A percentile compares a stretch with the other conserved stretches of the same genome.
Conservation (phyloP, 2,113 vertebrate species). For the Dipodomys spectabilis region DNA sequence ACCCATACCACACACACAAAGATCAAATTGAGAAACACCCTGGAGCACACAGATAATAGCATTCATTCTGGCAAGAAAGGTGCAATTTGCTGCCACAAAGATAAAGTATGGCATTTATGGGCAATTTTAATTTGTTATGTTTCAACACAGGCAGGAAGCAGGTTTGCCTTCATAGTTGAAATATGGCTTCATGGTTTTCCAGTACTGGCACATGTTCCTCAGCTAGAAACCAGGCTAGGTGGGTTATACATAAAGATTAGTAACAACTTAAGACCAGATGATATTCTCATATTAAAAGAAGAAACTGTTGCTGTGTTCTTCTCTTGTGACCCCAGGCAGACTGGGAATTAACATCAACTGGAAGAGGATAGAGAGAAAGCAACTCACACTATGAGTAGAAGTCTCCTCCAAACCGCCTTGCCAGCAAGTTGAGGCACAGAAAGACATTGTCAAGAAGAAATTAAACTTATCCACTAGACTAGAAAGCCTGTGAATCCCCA, state of each 20-base stretch:
- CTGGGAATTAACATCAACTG: neutral
- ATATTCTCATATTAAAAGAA: neutral
- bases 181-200: neutral
- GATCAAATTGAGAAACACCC: neutral
- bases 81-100: constrained; percentile 37
- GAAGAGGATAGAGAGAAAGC: neutral
- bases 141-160: constrained; percentile 38
- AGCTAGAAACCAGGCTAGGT: neutral
- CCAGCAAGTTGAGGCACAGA: neutral
- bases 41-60: constrained; percentile 8
- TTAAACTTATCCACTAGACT: neutral
- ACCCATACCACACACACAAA: neutral
- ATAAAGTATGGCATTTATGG: constrained; percentile 4
- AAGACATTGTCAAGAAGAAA: neutral
- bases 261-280: neutral
- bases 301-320: neutral
- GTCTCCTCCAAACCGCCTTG: neutral
- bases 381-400: neutral
- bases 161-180: constrained; percentile 31
- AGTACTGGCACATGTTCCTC: neutral
- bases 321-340: neutral
- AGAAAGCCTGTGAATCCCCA: too few relatives aligned
- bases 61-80: constrained; percentile 65
- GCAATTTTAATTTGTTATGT: neutral
- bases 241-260: neutral